Conservation (phyloP, 2,888 invertebrate genomes). For the Raillietiella orientalis region DNA sequence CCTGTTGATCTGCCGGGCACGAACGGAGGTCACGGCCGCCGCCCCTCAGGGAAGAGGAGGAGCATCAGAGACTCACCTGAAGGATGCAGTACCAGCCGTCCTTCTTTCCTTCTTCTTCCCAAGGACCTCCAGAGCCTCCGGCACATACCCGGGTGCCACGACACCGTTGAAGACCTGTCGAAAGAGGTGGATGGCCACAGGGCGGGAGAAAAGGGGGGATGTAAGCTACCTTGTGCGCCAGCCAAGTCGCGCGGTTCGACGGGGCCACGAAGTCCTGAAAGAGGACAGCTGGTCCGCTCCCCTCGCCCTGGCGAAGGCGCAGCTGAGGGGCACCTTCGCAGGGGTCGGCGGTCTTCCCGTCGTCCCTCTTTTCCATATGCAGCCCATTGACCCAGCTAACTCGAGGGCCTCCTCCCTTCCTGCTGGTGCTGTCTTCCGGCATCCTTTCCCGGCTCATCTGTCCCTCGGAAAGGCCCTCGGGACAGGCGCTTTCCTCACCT, state of each 20-base stretch:
- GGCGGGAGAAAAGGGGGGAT: too few relatives aligned
- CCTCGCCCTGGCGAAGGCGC: conserved; percentile 77
- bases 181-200: neutral
- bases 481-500: too few relatives aligned
- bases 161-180: conserved; percentile 90
- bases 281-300: conserved; percentile 98
- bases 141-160: conserved; percentile 65
- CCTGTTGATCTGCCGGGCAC: too few relatives aligned
- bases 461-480: conserved; percentile 31
- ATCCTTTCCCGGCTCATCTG: conserved; percentile 22
- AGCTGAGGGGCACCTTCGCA: conserved; percentile 41
- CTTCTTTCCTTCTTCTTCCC: conserved; percentile 91
- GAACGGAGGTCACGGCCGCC: too few relatives aligned
- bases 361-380: conserved; percentile 32
- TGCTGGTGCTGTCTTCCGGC: too few relatives aligned
- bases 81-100: conserved; percentile 66
- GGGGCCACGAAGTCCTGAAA: conserved; percentile 93
- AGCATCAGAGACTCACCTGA: conserved; percentile 16
- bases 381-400: neutral
- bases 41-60: too few relatives aligned
- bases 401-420: too few relatives aligned
- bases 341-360: conserved; percentile 60
- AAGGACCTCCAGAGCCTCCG: conserved; percentile 47
- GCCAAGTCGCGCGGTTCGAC: conserved; percentile 65
- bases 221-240: conserved; percentile 34